Percentiles rank a stretch among this genome's conserved stretches.
Conservation (phyloP, 2,797 vertebrate genomes). For the Antrozous pallidus region DNA sequence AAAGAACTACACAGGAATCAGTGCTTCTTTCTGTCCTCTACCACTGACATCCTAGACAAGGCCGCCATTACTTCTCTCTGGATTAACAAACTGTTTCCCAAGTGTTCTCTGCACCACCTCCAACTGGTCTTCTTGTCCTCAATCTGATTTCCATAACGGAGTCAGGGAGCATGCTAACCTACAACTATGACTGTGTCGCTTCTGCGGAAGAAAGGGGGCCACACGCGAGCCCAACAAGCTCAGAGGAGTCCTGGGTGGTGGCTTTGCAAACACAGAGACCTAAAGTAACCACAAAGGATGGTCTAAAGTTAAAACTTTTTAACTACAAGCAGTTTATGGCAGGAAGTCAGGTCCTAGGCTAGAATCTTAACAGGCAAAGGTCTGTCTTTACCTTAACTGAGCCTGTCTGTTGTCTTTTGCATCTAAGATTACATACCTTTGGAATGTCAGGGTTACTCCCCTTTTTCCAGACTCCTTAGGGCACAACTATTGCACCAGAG, state of each 20-base stretch:
- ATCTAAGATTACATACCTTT: background rate
- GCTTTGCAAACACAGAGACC: background rate
- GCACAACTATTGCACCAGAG: background rate
- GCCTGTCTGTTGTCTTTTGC: background rate
- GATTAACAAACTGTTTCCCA: background rate
- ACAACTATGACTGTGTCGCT: background rate
- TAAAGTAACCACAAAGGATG: background rate
- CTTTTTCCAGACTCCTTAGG: background rate
- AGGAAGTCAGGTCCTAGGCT: background rate
- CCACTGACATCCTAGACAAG: background rate
- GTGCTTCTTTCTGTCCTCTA: background rate
- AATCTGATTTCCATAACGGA: background rate
- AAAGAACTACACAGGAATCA: background rate
- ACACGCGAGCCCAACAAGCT: background rate
- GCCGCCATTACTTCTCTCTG: background rate
- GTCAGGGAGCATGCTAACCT: background rate
- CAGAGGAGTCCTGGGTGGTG: background rate
- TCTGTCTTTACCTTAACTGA: background rate
- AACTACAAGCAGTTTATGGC: background rate
- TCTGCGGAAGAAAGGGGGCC: too few relatives aligned
- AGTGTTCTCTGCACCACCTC: background rate
- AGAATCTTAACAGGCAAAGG: background rate
- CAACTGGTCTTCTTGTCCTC: background rate
- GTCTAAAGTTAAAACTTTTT: background rate
- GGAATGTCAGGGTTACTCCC: background rate